Base-by-base conservation (phyloP, 2,797 vertebrate species). In the Acipenser oxyrinchus region DNA sequence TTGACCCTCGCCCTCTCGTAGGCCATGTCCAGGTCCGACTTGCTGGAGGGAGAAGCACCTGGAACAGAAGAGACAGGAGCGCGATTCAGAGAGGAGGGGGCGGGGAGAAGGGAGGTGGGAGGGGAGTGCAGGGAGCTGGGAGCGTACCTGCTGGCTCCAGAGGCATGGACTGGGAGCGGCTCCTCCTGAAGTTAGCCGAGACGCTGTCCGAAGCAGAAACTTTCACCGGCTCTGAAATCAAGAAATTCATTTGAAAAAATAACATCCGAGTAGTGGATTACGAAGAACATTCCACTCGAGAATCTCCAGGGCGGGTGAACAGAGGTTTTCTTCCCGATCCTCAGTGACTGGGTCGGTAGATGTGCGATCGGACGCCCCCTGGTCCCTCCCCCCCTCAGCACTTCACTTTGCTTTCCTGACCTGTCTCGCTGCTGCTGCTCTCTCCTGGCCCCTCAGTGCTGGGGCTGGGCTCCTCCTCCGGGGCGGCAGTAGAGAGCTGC, bases 1-100 rank as follows among this genome's bases (percentile, higher is more conserved):
- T 69, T 82, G 69, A 93, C 90, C 15, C 74, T 69, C 37, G 85
- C 80, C n/a, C 73, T 78, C 66, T 93, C 89, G 3, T 84, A 89
- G 0, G 76, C 82, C 81, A 78, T 85, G 71, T 82, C 87, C 73
- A 89, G 81, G 72, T 93, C 87, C 0, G 77, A 69, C 37, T 86
- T 79, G 0, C 60, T 48, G 48, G 55, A n/a, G 10, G 77, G 58
- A 77, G 68, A 37, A 82, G 81, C 55, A 11, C 69, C 84, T 87
- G 77, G 23, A 37, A 37, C 12, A 73, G 52, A 13, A 55, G 57
- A 66, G 64, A 66, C 3, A 63, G 52, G 9, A 37, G 18, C 55
- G 48, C 55, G 13, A 23, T 60, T 9, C 37, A 49, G 6, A 49
- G 51, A 53, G 51, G 8, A 9, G 51, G 51, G 51, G 51, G 12